Percentiles rank a stretch among this genome's conserved stretches.
Conservation (phyloP, 37 sponge, comb jelly and placozoan genomes). For the Lycopodina hypogea region DNA sequence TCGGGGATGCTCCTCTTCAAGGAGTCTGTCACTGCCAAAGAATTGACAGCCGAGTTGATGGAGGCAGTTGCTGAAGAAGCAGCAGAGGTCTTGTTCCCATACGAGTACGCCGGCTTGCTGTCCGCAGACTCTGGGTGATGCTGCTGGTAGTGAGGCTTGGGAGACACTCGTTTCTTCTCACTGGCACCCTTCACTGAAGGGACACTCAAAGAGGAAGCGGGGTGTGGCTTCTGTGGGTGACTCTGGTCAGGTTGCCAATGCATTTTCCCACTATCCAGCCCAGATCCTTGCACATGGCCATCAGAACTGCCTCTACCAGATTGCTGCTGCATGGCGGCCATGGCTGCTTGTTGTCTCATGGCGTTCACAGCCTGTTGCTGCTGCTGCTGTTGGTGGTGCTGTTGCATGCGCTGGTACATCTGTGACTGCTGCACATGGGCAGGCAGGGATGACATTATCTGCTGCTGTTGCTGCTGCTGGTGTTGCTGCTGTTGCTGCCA, state of each 20-base stretch:
- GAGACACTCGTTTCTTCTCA: background rate
- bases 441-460: constrained; percentile 18
- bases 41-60: background rate
- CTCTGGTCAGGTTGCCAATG: constrained; percentile 37
- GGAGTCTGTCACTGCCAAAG: background rate
- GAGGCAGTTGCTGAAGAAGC: background rate
- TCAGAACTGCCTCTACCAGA: background rate
- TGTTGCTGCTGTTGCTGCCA: constrained; percentile 37
- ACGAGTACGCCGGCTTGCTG: background rate
- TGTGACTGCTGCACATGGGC: constrained; percentile 10
- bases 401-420: constrained; percentile 3
- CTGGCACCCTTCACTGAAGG: background rate
- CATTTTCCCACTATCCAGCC: constrained; percentile 1
- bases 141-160: constrained; percentile 4
- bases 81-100: background rate
- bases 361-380: background rate
- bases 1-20: constrained; percentile 42
- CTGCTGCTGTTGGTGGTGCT: constrained; percentile 30
- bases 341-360: background rate
- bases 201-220: constrained; percentile 3
- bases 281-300: background rate
- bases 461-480: background rate
- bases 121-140: background rate
- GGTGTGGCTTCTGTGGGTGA: constrained; percentile 1
- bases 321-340: constrained; percentile 17